These are phyloP conservation scores for Cololabis saira DNA, from an alignment of 2,113 vertebrate genomes.

Conservation along the genomic window DNA sequence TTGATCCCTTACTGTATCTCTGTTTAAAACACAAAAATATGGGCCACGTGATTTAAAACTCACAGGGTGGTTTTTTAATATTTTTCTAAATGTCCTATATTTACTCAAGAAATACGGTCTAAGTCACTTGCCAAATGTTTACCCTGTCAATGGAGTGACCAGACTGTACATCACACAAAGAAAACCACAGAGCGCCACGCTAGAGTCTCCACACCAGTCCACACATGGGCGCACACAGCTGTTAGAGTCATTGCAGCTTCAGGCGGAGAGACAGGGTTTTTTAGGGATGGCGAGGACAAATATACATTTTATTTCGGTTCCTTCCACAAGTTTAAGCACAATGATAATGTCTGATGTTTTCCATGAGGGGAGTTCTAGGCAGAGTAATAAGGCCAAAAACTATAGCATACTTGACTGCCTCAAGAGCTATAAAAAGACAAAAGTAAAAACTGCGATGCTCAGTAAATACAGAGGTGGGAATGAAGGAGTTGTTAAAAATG, in stretches of 20 bases:
- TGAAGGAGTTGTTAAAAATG: neutral
- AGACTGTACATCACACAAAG: slow-evolving; percentile 64
- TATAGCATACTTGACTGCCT: slow-evolving; percentile 37
- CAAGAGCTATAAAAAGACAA: slow-evolving; percentile 25
- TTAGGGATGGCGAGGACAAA: slow-evolving; percentile 68
- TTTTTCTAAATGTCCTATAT: slow-evolving; percentile 58
- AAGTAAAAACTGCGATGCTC: slow-evolving; percentile 14
- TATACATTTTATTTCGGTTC: slow-evolving; percentile 55
- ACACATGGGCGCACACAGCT: slow-evolving; percentile 62
- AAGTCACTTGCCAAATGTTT: slow-evolving; percentile 57
- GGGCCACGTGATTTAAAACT: slow-evolving; percentile 49
- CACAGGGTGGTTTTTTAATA: slow-evolving; percentile 54
- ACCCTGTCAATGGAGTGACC: slow-evolving; percentile 62
- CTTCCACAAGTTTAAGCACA: slow-evolving; percentile 67
- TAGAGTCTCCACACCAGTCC: slow-evolving; percentile 32
- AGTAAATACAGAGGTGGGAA: neutral
- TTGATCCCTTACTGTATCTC: slow-evolving; percentile 46
- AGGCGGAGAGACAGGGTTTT: slow-evolving; percentile 55
- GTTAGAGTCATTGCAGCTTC: slow-evolving; percentile 64
- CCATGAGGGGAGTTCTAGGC: slow-evolving; percentile 32
- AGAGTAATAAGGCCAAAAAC: slow-evolving; percentile 47
- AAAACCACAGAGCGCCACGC: slow-evolving; percentile 62
- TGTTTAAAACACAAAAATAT: slow-evolving; percentile 56
- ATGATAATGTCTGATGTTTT: slow-evolving; percentile 68
- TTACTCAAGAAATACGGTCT: slow-evolving; percentile 56